phyloP scores from a whole-genome alignment of 2,888 invertebrate genomes.

The Epiblema foenella region DNA sequence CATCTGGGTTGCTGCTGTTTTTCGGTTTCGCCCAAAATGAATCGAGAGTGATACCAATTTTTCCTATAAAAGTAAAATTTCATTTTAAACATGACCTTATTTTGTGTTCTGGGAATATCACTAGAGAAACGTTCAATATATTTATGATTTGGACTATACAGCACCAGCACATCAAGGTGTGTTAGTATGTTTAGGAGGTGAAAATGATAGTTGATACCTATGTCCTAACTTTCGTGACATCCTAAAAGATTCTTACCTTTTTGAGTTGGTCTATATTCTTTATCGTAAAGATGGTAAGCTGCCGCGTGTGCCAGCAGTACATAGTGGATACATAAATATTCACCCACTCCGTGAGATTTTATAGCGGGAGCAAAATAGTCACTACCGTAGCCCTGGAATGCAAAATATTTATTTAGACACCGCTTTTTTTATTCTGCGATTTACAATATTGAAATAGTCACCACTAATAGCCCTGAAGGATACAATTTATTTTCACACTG shows the following conservation, averaged over 20 bases:
- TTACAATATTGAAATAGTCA: too few species aligned
- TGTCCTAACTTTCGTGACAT: too few species aligned
- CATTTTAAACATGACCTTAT: neutral
- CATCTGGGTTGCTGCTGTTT: slow-evolving; percentile 69
- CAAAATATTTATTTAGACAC: slow-evolving; percentile 7
- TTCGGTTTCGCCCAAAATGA: slow-evolving; percentile 84
- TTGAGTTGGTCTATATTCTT: slow-evolving; percentile 80
- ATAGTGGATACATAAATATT: slow-evolving; percentile 87
- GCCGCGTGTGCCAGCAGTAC: slow-evolving; percentile 87
- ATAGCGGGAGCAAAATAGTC: slow-evolving; percentile 83
- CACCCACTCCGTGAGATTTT: slow-evolving; percentile 76
- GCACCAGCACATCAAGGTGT: too few species aligned
- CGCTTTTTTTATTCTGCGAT: neutral
- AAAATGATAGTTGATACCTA: too few species aligned
- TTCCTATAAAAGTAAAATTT: slow-evolving; percentile 66
- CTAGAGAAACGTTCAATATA: neutral
- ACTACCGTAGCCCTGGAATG: slow-evolving; percentile 77
- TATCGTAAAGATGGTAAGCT: slow-evolving; percentile 86
- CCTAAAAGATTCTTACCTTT: slow-evolving; percentile 73
- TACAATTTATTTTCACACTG: neutral
- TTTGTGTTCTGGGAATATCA: too few species aligned
- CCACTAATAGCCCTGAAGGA: slow-evolving; percentile 78
- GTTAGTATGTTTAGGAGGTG: too few species aligned
- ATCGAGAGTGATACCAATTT: slow-evolving; percentile 85
- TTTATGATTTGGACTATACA: neutral